Conservation (phyloP, 1,140 invertebrate species). For the Cydia fagiglandana region DNA sequence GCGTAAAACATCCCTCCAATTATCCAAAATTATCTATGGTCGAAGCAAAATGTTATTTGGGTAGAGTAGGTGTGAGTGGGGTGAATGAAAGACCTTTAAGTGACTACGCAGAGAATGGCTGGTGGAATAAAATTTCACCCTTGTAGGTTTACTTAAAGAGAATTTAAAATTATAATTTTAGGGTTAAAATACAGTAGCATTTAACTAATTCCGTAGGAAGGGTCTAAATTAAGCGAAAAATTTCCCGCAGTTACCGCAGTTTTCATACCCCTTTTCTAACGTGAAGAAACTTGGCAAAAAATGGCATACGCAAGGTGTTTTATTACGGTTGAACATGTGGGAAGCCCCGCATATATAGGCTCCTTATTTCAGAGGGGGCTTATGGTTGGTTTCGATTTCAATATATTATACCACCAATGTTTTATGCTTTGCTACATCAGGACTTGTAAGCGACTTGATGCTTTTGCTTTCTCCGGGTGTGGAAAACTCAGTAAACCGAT, state of each 20-base stretch:
- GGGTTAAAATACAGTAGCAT: not conserved
- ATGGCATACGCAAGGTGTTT: slow-evolving; percentile 24
- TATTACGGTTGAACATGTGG: slow-evolving; percentile 23
- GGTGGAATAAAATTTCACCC: too few species aligned
- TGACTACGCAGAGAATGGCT: too few species aligned
- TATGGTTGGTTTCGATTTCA: slow-evolving; percentile 13
- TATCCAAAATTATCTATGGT: not conserved
- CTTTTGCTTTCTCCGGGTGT: too few species aligned
- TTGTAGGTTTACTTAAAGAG: not conserved
- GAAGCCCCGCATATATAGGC: slow-evolving; percentile 6
- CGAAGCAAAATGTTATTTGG: not conserved
- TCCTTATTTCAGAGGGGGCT: not conserved
- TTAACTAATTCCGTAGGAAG: not conserved
- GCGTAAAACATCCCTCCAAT: not conserved
- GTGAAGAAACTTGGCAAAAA: not conserved
- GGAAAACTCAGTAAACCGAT: too few species aligned
- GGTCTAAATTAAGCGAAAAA: not conserved
- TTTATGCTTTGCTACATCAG: not conserved
- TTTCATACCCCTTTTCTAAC: not conserved
- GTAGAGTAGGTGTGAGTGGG: not conserved
- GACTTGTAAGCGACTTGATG: not conserved
- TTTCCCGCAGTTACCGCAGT: not conserved
- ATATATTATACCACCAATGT: slow-evolving; percentile 17
- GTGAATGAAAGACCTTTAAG: too few species aligned
- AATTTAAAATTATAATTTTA: not conserved